These are phyloP conservation scores for Clarias gariepinus DNA, from an alignment of 2,113 vertebrate genomes.

Conservation along the genomic window DNA sequence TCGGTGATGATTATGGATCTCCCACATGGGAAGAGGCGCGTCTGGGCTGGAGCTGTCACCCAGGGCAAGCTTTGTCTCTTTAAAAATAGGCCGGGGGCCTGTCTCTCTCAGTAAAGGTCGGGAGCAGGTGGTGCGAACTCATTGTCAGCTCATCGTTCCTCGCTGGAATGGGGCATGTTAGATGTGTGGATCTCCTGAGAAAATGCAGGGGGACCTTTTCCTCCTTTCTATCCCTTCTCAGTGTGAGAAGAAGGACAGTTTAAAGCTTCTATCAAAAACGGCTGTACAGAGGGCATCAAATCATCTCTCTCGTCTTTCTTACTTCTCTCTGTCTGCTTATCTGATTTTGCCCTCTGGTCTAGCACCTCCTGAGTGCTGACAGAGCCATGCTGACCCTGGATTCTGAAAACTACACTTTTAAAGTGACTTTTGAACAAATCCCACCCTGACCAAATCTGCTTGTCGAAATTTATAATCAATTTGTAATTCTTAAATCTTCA, in stretches of 20 bases:
- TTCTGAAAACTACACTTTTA: constrained; percentile 14
- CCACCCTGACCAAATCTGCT: neutral
- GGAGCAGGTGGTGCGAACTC: constrained; percentile 61
- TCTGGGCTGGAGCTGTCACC: constrained; percentile 54
- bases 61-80: constrained; percentile 57
- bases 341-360: constrained; percentile 14
- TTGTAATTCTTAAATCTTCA: neutral
- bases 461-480: neutral
- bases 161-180: constrained; percentile 60
- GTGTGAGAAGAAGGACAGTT: constrained; percentile 25
- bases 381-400: constrained; percentile 29
- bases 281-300: constrained; percentile 38
- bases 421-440: constrained; percentile 21
- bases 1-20: constrained; percentile 58
- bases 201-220: constrained; percentile 38
- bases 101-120: constrained; percentile 59
- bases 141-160: constrained; percentile 58
- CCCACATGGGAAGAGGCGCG: constrained; percentile 51
- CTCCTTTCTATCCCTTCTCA: constrained; percentile 16
- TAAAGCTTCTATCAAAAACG: constrained; percentile 38
- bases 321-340: constrained; percentile 24
- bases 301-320: constrained; percentile 6
- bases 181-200: constrained; percentile 57
- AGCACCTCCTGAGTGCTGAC: neutral
- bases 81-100: constrained; percentile 58